phyloP scores from a whole-genome alignment of 2,888 invertebrate genomes.

The Eutolmus rufibarbis region DNA sequence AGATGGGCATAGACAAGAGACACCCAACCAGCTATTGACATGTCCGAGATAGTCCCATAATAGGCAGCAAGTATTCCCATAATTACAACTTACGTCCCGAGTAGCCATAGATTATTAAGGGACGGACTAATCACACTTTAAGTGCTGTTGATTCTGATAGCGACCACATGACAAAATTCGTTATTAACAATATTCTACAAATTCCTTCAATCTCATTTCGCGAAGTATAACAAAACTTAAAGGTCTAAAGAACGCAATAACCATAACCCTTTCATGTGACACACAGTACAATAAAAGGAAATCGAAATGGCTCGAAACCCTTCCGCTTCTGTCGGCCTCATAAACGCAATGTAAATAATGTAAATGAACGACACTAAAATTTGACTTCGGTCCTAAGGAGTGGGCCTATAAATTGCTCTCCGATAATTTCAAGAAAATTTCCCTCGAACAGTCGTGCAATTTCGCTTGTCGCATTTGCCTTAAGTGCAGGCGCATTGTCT shows the following conservation, averaged over 20 bases:
- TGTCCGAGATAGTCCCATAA: neutral
- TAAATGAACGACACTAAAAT: slow-evolving; percentile 1
- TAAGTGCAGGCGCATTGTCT: neutral
- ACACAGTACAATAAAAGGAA: neutral
- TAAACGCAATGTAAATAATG: neutral
- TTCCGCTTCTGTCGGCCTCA: neutral
- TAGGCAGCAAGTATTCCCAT: neutral
- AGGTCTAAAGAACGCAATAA: neutral
- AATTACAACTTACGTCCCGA: neutral
- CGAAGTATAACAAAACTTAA: neutral
- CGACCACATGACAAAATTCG: neutral
- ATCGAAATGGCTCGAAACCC: neutral
- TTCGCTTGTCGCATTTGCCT: neutral
- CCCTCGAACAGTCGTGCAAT: neutral
- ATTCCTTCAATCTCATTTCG: neutral
- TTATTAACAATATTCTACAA: neutral
- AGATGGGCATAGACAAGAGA: neutral
- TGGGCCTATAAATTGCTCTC: neutral
- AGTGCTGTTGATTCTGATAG: neutral
- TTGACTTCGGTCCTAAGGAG: neutral
- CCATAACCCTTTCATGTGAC: neutral
- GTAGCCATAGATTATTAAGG: neutral
- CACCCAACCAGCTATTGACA: neutral
- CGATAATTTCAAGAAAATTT: neutral
- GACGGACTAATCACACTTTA: neutral